Evolutionary conservation across 2,113 vertebrate species (phyloP), one percentile per base, ranked within the genome.

Genomic region (Todiramphus chloris): DNA sequence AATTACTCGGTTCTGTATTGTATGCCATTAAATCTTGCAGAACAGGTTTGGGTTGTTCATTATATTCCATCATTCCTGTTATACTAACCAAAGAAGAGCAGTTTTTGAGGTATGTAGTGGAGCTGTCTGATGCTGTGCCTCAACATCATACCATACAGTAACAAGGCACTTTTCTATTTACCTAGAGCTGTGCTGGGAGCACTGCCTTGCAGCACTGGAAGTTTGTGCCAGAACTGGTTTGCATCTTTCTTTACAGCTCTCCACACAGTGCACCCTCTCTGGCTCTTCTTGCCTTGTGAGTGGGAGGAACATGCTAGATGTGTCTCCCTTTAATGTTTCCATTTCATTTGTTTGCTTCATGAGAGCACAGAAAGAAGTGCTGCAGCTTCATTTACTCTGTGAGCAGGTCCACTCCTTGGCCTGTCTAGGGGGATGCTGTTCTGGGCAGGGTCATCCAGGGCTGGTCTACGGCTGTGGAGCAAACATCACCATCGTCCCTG

Each of bases 401-500:
- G 41, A 70, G 33, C 35, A 24, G 16, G 3, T 59, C 25, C 5
- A 1, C n/a, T 46, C 17, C 30, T 63, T 63, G 66, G n/a, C 31
- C 56, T 46, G 63, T 21, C 56, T 7, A 5, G 24, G 8, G 13
- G 3, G 11, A 27, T 68, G 39, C 28, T 0, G 3, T 27, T 33
- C 28, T 1, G 8, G 28, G 27, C 75, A 62, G 20, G 41, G 56
- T 50, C 8, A 11, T 43, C 23, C n/a, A 7, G 28, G 19, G n/a
- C 56, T 91, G 76, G 14, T 16, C 43, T 15, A 4, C 0, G 0
- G n/a, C 28, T 75, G 24, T 3, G 2, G 51, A 43, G 18, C 30
- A 48, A 37, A 37, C 14, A 1, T 2, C 2, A 3, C 8, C 0
- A 0, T 27, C 3, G 6, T 13, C 63, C 16, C 43, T 39, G 6